These are phyloP conservation scores for Hypanus sabinus DNA, from an alignment of 2,113 vertebrate genomes.

Conservation along the genomic window DNA sequence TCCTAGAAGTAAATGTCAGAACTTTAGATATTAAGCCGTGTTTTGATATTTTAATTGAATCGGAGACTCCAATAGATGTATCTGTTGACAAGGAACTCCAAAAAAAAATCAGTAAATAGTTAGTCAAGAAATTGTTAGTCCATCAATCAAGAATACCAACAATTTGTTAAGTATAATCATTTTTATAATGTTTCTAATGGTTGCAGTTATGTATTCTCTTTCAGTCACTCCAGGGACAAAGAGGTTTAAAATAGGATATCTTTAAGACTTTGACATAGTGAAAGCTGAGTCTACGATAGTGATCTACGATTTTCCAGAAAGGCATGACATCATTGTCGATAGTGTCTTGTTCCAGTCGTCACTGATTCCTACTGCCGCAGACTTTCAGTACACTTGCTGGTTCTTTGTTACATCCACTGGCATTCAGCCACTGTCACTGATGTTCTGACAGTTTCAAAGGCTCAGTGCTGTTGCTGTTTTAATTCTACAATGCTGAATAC, in stretches of 20 bases:
- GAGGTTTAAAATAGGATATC: background rate
- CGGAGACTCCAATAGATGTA: background rate
- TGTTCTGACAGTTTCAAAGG: too few relatives aligned
- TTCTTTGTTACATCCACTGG: too few relatives aligned
- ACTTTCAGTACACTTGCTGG: too few relatives aligned
- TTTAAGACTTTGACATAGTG: background rate
- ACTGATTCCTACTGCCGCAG: too few relatives aligned
- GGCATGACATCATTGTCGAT: background rate
- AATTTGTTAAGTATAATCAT: background rate
- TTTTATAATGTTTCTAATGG: background rate
- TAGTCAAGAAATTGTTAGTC: background rate
- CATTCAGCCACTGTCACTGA: too few relatives aligned
- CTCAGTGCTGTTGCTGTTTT: too few relatives aligned
- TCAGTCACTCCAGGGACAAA: background rate
- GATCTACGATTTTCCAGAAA: background rate
- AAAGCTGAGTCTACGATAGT: background rate
- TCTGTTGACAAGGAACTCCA: background rate
- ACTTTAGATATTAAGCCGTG: background rate
- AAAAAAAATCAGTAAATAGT: too few relatives aligned
- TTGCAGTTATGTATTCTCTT: background rate
- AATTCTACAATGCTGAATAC: too few relatives aligned
- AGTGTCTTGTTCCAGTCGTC: background rate
- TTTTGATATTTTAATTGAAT: background rate
- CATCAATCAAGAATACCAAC: background rate
- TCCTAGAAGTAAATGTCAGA: background rate